Evolutionary conservation across 2,113 vertebrate genomes (phyloP).

Genomic region (Hemicordylus capensis): DNA sequence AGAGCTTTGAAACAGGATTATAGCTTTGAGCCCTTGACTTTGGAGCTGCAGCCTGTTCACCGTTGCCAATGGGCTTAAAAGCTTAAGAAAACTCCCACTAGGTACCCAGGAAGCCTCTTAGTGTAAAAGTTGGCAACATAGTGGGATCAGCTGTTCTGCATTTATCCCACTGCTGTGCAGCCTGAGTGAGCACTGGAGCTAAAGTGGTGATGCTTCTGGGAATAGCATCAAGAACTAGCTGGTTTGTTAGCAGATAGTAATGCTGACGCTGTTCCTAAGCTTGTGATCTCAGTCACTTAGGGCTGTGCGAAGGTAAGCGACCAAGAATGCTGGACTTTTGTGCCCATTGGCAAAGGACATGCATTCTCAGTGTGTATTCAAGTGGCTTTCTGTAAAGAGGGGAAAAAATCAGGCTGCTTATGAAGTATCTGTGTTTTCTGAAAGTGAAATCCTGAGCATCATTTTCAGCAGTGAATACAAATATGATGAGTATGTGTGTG

Average conservation of each 20-base stretch:
- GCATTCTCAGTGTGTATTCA: neutral
- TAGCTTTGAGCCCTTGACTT: conserved; percentile 70
- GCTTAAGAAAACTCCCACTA: conserved; percentile 74
- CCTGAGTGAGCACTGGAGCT: conserved; percentile 33
- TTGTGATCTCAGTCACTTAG: neutral
- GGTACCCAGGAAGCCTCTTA: conserved; percentile 74
- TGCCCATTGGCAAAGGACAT: neutral
- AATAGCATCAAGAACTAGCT: conserved; percentile 27
- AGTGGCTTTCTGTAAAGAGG: conserved; percentile 21
- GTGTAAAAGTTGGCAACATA: conserved; percentile 58
- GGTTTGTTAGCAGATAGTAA: neutral
- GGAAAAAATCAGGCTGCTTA: neutral
- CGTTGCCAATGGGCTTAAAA: conserved; percentile 73
- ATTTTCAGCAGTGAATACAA: neutral
- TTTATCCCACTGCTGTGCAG: conserved; percentile 46
- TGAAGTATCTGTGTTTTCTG: neutral
- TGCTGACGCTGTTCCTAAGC: neutral
- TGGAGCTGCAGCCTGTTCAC: conserved; percentile 71
- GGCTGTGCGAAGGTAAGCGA: neutral
- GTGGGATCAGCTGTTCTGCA: conserved; percentile 74
- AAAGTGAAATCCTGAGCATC: neutral
- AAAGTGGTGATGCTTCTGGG: conserved; percentile 37
- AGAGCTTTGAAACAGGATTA: conserved; percentile 72
- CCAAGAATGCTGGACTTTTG: neutral
- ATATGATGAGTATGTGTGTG: too few relatives aligned